Conservation (phyloP, 2,888 invertebrate species). For the Athalia cordata region DNA sequence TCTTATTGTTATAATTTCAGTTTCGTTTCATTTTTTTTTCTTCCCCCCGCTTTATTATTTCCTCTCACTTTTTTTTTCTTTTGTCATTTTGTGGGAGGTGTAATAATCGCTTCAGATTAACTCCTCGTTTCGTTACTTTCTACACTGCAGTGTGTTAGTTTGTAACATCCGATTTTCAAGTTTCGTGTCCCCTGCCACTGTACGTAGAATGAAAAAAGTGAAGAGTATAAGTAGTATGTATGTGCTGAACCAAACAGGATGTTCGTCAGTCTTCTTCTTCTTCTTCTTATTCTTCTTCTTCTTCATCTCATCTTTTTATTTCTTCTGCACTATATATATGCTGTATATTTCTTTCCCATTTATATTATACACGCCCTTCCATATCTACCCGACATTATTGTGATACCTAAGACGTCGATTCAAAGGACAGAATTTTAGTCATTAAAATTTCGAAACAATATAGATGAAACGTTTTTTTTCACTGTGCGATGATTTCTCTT, state of each 20-base stretch:
- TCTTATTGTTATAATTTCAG: conserved; percentile 40
- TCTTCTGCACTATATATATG: neutral
- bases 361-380: neutral
- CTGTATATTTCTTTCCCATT: conserved; percentile 6
- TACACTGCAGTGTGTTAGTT: neutral
- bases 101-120: conserved; percentile 27
- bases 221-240: conserved; percentile 5
- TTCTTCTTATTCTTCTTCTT: conserved; percentile 3
- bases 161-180: neutral
- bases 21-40: conserved; percentile 37
- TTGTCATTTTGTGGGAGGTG: neutral
- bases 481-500: too few species aligned
- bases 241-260: conserved; percentile 29
- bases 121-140: neutral
- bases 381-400: neutral
- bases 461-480: too few species aligned
- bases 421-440: too few species aligned
- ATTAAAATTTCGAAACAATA: too few species aligned
- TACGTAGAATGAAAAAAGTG: conserved; percentile 7
- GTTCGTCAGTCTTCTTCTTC: conserved; percentile 33
- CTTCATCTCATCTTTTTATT: neutral
- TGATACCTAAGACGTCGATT: too few species aligned
- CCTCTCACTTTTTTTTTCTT: conserved; percentile 1
- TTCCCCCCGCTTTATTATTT: conserved; percentile 46
- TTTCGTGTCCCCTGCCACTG: too few species aligned